Percentiles rank a stretch among this genome's conserved stretches.
Evolutionary conservation across 2,888 invertebrate genomes (phyloP).

Genomic region (Orthosia incerta): DNA sequence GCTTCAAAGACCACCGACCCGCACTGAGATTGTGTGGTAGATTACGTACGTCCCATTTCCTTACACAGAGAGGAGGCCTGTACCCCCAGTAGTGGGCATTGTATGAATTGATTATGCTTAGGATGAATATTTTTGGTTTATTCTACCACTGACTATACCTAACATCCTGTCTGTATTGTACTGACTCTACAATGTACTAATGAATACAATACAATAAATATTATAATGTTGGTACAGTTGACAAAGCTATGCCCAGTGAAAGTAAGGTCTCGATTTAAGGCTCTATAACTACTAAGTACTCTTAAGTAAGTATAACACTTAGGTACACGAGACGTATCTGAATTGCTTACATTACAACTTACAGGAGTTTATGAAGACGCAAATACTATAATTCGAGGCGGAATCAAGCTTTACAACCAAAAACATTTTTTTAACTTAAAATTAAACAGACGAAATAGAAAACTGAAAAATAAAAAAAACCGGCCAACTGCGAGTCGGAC

Average conservation of each 20-base stretch:
- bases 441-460: no score
- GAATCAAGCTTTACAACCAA: neutral
- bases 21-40: no score
- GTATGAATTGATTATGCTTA: no score
- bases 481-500: no score
- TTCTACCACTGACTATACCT: neutral
- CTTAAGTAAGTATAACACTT: slow-evolving; percentile 3
- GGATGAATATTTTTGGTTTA: no score
- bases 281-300: slow-evolving; percentile 14
- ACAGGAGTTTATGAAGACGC: neutral
- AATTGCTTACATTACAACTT: neutral
- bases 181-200: neutral
- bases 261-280: slow-evolving; percentile 50
- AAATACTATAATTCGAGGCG: neutral
- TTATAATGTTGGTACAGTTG: slow-evolving; percentile 21
- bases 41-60: no score
- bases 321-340: neutral
- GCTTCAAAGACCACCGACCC: no score
- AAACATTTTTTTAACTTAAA: no score
- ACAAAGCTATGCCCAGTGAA: slow-evolving; percentile 45
- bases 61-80: no score
- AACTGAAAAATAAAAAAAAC: neutral
- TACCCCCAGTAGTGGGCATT: no score
- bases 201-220: slow-evolving; percentile 28
- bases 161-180: neutral